Percentiles rank a stretch among this genome's conserved stretches.
Evolutionary conservation across 2,797 vertebrate species (phyloP).

Genomic region (Poecilia wingei): DNA sequence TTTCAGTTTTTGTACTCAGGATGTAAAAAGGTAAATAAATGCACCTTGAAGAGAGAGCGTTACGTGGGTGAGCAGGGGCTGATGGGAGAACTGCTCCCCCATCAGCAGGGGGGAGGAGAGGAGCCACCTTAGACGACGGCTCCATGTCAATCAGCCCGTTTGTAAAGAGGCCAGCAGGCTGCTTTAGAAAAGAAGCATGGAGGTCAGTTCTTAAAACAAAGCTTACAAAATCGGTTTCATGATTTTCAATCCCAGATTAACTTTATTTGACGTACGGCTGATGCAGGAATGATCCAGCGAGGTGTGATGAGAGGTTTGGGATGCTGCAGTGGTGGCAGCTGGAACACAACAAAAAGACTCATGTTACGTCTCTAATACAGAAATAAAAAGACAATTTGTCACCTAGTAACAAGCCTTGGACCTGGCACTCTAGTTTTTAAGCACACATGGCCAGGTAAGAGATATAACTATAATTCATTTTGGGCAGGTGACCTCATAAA

Average conservation of each 20-base stretch:
- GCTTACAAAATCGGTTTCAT: constrained; percentile 3
- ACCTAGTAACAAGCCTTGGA: not conserved
- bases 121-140: constrained; percentile 70
- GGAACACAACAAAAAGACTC: constrained; percentile 20
- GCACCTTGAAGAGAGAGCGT: constrained; percentile 84
- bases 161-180: constrained; percentile 83
- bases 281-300: constrained; percentile 91
- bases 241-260: not conserved
- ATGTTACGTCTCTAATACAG: not conserved
- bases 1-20: not conserved
- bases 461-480: not conserved
- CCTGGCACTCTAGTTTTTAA: not conserved
- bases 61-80: constrained; percentile 71
- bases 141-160: constrained; percentile 86
- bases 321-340: constrained; percentile 79
- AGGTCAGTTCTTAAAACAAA: constrained; percentile 52
- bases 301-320: constrained; percentile 85
- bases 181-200: constrained; percentile 44
- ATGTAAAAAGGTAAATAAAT: constrained; percentile 1
- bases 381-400: not conserved
- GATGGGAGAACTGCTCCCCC: constrained; percentile 54
- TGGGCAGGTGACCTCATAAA: not conserved
- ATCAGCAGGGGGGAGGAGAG: constrained; percentile 74
- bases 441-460: not conserved
- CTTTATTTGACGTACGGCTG: constrained; percentile 72